Evolutionary conservation across 2,888 invertebrate species (phyloP).

Genomic region (Ischnus inquisitorius): DNA sequence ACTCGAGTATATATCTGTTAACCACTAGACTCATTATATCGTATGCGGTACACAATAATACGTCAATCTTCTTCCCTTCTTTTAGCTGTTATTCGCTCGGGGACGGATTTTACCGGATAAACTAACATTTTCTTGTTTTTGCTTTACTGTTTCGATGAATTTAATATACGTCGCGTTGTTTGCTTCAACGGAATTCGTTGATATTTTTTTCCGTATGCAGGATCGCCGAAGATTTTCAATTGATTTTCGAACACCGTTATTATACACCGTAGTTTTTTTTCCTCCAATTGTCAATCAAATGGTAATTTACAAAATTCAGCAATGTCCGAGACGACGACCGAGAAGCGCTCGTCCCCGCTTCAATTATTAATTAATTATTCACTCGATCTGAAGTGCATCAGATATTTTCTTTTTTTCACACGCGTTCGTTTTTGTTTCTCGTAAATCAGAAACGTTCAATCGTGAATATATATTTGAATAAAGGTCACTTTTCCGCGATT

Average conservation of each 20-base stretch:
- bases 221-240: not conserved
- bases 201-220: not conserved
- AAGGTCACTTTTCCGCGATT: conserved; percentile 82
- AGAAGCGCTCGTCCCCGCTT: conserved; percentile 75
- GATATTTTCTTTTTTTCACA: conserved; percentile 65
- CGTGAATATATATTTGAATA: conserved; percentile 78
- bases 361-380: not conserved
- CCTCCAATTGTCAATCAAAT: not conserved
- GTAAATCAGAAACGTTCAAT: conserved; percentile 73
- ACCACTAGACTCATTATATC: conserved; percentile 51
- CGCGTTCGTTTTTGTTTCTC: conserved; percentile 65
- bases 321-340: conserved; percentile 74
- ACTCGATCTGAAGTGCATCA: conserved; percentile 3
- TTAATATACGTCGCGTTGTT: not conserved
- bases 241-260: not conserved
- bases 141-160: conserved; percentile 6
- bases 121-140: conserved; percentile 63
- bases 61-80: conserved; percentile 44
- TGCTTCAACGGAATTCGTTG: conserved; percentile 10
- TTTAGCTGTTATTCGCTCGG: conserved; percentile 73
- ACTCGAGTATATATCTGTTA: conserved; percentile 74
- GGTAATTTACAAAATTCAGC: not conserved
- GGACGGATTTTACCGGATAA: conserved; percentile 80
- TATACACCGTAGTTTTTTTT: conserved; percentile 2
- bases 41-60: conserved; percentile 74